A percentile compares a stretch with the other conserved stretches of the same genome.
phyloP scores from a whole-genome alignment of 2,888 invertebrate species.

The Craniophora ligustri region DNA sequence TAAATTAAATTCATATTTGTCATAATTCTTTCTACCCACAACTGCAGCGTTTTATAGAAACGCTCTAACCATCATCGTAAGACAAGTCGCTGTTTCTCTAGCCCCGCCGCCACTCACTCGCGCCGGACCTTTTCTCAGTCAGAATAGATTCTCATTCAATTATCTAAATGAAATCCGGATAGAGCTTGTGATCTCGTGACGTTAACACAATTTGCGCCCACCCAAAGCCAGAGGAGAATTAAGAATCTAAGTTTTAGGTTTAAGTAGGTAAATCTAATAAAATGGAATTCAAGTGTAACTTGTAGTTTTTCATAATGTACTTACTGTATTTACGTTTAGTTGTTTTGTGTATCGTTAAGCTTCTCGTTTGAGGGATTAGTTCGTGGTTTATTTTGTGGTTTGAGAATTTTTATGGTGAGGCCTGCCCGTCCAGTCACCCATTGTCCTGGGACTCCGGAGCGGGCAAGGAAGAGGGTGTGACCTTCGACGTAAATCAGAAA shows the following conservation, averaged over 20 bases:
- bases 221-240: slow-evolving; percentile 65
- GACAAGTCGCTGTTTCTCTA: slow-evolving; percentile 45
- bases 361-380: not conserved
- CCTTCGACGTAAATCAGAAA: no score
- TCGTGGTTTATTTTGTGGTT: not conserved
- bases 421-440: no score
- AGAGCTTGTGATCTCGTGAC: slow-evolving; percentile 78
- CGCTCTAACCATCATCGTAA: not conserved
- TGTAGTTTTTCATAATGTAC: slow-evolving; percentile 41
- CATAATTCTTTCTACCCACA: no score
- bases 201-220: slow-evolving; percentile 83
- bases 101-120: slow-evolving; percentile 61
- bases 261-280: slow-evolving; percentile 64
- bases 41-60: not conserved
- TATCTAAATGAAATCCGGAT: slow-evolving; percentile 87
- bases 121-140: slow-evolving; percentile 78
- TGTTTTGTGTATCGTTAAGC: not conserved
- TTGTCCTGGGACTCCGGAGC: no score
- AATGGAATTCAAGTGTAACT: slow-evolving; percentile 47
- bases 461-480: no score
- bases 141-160: slow-evolving; percentile 87
- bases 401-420: no score
- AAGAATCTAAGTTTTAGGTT: slow-evolving; percentile 68
- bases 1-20: no score
- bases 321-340: not conserved